Percentiles rank a stretch among this genome's conserved stretches.
These are phyloP conservation scores for Crocallis elinguaria DNA, from an alignment of 2,888 invertebrate species.

Conservation along the genomic window DNA sequence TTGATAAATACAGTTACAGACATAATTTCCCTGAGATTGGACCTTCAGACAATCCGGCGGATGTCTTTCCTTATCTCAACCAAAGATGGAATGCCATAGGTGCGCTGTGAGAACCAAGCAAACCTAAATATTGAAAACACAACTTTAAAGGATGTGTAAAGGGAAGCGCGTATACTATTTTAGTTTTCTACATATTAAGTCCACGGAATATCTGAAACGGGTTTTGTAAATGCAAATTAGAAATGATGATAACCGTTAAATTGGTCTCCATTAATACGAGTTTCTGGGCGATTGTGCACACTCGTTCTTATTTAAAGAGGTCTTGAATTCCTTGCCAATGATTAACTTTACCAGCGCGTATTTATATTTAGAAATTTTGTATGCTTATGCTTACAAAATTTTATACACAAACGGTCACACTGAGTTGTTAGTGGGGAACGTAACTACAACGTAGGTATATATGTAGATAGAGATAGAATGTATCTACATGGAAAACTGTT, in stretches of 20 bases:
- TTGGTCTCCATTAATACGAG: constrained; percentile 17
- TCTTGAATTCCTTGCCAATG: constrained; percentile 19
- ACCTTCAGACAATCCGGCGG: constrained; percentile 70
- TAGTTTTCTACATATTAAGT: constrained; percentile 1
- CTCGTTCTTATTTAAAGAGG: constrained; percentile 12
- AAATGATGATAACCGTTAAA: constrained; percentile 21
- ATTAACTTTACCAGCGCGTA: constrained; percentile 13
- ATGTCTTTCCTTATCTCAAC: constrained; percentile 72
- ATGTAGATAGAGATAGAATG: no score
- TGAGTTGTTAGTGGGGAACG: constrained; percentile 57
- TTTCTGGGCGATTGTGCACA: constrained; percentile 7
- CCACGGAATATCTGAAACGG: constrained; percentile 7
- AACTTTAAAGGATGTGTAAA: constrained; percentile 45
- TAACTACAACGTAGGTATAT: constrained; percentile 53
- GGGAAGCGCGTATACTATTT: constrained; percentile 30
- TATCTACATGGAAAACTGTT: constrained; percentile 65
- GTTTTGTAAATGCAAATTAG: constrained; percentile 17
- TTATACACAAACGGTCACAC: constrained; percentile 55
- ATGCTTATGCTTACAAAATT: no score
- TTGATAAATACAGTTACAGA: constrained; percentile 25
- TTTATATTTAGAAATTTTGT: no score
- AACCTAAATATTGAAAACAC: constrained; percentile 39
- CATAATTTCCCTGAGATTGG: constrained; percentile 46
- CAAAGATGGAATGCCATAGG: constrained; percentile 63
- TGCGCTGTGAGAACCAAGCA: constrained; percentile 65